Evolutionary conservation across 2,797 vertebrate species (phyloP).

Genomic region (Halcyon leucocephala): DNA sequence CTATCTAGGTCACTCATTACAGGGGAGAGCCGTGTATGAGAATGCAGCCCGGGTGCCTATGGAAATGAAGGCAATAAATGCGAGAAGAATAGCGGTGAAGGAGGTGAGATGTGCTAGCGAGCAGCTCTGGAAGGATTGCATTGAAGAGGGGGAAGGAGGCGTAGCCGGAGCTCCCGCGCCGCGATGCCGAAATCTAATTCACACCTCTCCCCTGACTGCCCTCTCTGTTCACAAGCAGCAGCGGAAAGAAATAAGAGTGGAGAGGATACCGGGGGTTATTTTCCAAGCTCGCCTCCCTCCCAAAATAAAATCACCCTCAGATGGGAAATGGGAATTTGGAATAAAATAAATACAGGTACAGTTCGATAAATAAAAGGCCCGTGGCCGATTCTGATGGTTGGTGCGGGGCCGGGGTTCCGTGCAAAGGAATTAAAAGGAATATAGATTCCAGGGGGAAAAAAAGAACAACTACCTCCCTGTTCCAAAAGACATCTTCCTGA

Average conservation of each 20-base stretch:
- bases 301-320: neutral
- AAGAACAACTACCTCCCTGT: neutral
- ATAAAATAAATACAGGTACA: neutral
- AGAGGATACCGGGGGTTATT: neutral
- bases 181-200: constrained; percentile 37
- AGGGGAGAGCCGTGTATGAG: neutral
- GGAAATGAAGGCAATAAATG: constrained; percentile 53
- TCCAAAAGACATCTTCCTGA: neutral
- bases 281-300: neutral
- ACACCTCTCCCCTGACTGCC: neutral
- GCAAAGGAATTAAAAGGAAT: constrained; percentile 15
- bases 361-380: neutral
- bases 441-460: neutral
- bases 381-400: neutral
- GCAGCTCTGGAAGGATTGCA: neutral
- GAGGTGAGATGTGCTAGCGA: constrained; percentile 7
- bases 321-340: neutral
- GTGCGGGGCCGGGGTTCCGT: neutral
- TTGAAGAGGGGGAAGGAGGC: neutral
- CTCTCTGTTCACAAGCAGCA: neutral
- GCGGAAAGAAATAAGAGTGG: neutral
- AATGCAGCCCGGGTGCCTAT: neutral
- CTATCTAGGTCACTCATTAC: constrained; percentile 53
- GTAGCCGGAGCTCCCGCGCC: neutral
- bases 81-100: constrained; percentile 44